These are phyloP conservation scores for Aleiodes leptofemur DNA, from an alignment of 2,888 invertebrate species.

Conservation along the genomic window DNA sequence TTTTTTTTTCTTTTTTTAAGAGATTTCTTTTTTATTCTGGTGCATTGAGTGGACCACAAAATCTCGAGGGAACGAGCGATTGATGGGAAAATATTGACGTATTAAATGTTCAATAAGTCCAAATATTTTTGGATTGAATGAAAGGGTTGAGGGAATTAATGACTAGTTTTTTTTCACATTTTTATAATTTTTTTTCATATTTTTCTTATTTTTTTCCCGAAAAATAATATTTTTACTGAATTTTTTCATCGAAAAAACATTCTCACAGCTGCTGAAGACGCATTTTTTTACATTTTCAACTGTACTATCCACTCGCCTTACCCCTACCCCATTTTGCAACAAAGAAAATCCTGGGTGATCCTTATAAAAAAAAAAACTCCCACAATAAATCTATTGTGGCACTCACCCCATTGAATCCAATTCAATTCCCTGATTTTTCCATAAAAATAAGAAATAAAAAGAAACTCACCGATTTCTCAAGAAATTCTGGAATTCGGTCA, in stretches of 20 bases:
- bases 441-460: constrained; percentile 44
- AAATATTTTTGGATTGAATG: too few relatives aligned
- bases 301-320: constrained; percentile 62
- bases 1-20: constrained; percentile 15
- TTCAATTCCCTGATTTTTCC: constrained; percentile 63
- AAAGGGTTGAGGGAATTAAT: too few relatives aligned
- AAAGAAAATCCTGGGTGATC: constrained; percentile 65
- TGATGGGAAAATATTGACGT: too few relatives aligned
- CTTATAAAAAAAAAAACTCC: constrained; percentile 65
- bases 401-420: constrained; percentile 68
- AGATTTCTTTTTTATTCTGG: constrained; percentile 11
- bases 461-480: constrained; percentile 54
- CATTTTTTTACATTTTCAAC: constrained; percentile 68
- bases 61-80: too few relatives aligned
- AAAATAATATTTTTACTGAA: not conserved
- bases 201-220: constrained; percentile 59
- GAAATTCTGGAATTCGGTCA: constrained; percentile 57
- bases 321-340: constrained; percentile 70
- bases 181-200: constrained; percentile 45
- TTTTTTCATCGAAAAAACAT: too few relatives aligned
- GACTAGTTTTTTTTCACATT: too few relatives aligned
- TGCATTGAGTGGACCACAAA: too few relatives aligned
- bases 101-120: too few relatives aligned
- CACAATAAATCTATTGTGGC: constrained; percentile 68
- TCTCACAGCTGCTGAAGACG: constrained; percentile 52